These are phyloP conservation scores for Eilema griseolum DNA, from an alignment of 2,888 invertebrate species.

Conservation along the genomic window DNA sequence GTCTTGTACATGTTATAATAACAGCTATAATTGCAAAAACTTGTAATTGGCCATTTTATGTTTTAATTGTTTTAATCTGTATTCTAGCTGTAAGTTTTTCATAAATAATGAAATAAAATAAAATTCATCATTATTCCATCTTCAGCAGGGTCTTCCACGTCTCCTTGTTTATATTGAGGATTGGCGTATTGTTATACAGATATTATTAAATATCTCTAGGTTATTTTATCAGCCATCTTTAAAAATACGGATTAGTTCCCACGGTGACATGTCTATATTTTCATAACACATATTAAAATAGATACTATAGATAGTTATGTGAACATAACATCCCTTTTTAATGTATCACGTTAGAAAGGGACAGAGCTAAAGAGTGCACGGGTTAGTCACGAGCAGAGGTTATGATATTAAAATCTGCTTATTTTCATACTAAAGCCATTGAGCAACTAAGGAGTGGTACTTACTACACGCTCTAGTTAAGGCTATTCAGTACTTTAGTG, in stretches of 20 bases:
- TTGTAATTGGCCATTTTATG: no score
- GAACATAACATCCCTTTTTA: constrained; percentile 21
- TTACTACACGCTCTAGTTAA: constrained; percentile 35
- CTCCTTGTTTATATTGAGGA: no score
- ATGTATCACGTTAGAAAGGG: constrained; percentile 34
- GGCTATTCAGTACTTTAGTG: background rate
- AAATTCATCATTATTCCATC: no score
- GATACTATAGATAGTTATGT: background rate
- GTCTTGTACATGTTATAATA: no score
- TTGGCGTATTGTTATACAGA: no score
- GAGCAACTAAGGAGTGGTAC: constrained; percentile 72
- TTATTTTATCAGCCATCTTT: no score
- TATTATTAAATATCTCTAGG: no score
- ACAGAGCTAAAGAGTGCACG: constrained; percentile 44
- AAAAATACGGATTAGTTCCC: background rate
- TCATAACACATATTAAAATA: background rate
- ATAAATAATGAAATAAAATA: no score
- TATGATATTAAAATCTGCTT: constrained; percentile 79
- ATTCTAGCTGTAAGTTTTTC: no score
- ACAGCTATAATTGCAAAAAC: no score
- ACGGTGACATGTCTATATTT: background rate
- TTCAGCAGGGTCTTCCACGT: no score
- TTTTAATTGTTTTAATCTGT: no score
- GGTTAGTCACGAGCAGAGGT: constrained; percentile 70
- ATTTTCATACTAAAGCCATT: constrained; percentile 70